Evolutionary conservation across 2,113 vertebrate genomes (phyloP), one percentile per base, ranked within the genome.

Genomic region (Semnornis frantzii): DNA sequence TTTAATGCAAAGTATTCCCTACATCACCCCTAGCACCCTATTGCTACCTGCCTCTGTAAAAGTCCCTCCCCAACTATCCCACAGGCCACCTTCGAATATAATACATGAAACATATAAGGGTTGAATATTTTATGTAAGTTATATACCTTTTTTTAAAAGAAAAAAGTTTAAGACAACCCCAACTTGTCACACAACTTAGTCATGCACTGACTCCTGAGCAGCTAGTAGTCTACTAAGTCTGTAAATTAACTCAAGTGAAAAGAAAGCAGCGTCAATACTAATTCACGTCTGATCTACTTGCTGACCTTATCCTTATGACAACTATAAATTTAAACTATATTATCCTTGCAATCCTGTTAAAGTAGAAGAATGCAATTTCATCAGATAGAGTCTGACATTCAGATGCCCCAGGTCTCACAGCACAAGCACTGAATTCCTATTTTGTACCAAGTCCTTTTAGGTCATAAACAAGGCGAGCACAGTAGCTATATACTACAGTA

Each of bases 261-360:
- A 97, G 86, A 97, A 94, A 82, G 82, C 12, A 63, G 30, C 44
- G 77, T 93, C 85, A 82, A 62, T 87, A 96, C 85, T 77, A 96
- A 91, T 95, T 95, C 73, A 92, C 79, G 60, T 88, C 72, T 72
- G 21, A 93, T 87, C 74, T 89, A 84, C 65, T 91, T 70, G 63
- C 50, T 89, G 66, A 88, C 70, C 83, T 96, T 95, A 90, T 82
- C 85, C 77, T 94, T 90, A 95, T 68, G 50, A 93, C 91, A 96
- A 89, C 92, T 93, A 76, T 94, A 97, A 97, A 95, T 96, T 86
- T 80, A 82, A 96, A 93, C 60, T 93, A 83, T 85, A 95, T 91
- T 95, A 93, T 60, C 55, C 80, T 55, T 50, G 5, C 44, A 87
- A 86, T 95, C 78, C 80, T 81, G 93, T 89, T 97, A 92, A 95